Base-by-base conservation (phyloP, 2,797 vertebrate genomes). In the Graptemys geographica region DNA sequence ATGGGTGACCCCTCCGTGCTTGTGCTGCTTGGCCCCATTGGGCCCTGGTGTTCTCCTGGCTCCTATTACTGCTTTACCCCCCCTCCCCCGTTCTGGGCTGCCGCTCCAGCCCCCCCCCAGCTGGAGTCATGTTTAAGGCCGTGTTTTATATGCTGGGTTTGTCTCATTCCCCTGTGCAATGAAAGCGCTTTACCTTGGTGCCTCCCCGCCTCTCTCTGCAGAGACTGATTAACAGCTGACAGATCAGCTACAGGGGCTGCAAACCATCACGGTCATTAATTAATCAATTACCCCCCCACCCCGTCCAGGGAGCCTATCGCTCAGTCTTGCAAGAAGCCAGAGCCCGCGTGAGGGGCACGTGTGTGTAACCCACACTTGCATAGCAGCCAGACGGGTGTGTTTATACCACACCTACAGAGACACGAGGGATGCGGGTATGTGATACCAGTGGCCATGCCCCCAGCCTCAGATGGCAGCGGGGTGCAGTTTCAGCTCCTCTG, bases 151-250 rank as follows among this genome's bases (percentile, higher is more conserved):
- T 96, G 94, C 94, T 83, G 88, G 90, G 93, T 84, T 90, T 93
- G 90, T 94, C 92, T 90, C 94, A 81, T 93, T 65, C 85, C 87
- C 86, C 79, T 92, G 80, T 23, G 92, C 94, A 96, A 95, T 95
- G 95, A n/a, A 96, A 94, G 92, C 90, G 81, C 93, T 95, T 92
- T 94, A 92, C 84, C 88, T 90, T 85, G 94, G 89, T 90, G 94
- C 94, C 94, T 95, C 88, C 88, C 88, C 90, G 89, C 84, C 81
- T 88, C 59, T 91, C 92, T 93, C 82, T 53, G 87, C 85, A 72
- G 91, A 95, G 96, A 96, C 95, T 95, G 96, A 96, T 96, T 95
- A 95, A 95, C 93, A 93, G 88, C 93, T 96, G 93, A 95, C 96
- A 96, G 91, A 95, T 95, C 93, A 95, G 93, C 88, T 95, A 91